phyloP scores from a whole-genome alignment of 2,113 vertebrate genomes.

The Thamnaconus septentrionalis region DNA sequence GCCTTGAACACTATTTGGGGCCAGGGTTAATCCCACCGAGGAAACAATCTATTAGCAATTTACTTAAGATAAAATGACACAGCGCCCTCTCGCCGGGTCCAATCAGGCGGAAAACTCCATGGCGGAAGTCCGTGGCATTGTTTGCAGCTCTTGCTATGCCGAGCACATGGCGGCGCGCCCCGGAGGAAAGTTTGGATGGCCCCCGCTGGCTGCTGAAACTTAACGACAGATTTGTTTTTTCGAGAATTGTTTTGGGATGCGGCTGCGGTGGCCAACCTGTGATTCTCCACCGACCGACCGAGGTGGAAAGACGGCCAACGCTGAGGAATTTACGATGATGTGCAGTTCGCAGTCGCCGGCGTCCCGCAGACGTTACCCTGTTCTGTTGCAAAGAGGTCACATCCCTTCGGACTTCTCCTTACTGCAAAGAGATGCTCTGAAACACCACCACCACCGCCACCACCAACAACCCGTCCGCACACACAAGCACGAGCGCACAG shows the following conservation, averaged over 20 bases:
- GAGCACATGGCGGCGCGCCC: conserved; percentile 54
- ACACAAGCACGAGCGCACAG: conserved; percentile 6
- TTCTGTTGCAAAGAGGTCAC: conserved; percentile 54
- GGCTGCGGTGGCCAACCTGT: conserved; percentile 39
- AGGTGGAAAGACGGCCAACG: conserved; percentile 37
- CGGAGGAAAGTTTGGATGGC: conserved; percentile 61
- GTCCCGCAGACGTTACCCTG: conserved; percentile 22
- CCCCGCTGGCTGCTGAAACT: conserved; percentile 51
- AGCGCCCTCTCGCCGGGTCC: not conserved
- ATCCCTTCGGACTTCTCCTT: conserved; percentile 43
- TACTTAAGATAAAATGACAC: conserved; percentile 34
- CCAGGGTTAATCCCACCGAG: conserved; percentile 36
- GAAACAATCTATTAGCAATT: conserved; percentile 45
- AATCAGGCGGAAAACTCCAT: conserved; percentile 17
- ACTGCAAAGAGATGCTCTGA: conserved; percentile 23
- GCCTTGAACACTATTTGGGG: conserved; percentile 36
- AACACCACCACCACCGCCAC: no score
- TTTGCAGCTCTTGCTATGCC: conserved; percentile 50
- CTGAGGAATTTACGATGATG: conserved; percentile 53
- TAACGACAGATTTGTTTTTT: conserved; percentile 54
- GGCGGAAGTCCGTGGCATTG: conserved; percentile 26
- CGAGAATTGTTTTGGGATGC: conserved; percentile 7
- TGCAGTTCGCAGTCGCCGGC: conserved; percentile 33
- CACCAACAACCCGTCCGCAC: conserved; percentile 10
- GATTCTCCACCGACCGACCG: conserved; percentile 26